Evolutionary conservation across 2,888 invertebrate species (phyloP).

Genomic region (Gryllus longicercus): DNA sequence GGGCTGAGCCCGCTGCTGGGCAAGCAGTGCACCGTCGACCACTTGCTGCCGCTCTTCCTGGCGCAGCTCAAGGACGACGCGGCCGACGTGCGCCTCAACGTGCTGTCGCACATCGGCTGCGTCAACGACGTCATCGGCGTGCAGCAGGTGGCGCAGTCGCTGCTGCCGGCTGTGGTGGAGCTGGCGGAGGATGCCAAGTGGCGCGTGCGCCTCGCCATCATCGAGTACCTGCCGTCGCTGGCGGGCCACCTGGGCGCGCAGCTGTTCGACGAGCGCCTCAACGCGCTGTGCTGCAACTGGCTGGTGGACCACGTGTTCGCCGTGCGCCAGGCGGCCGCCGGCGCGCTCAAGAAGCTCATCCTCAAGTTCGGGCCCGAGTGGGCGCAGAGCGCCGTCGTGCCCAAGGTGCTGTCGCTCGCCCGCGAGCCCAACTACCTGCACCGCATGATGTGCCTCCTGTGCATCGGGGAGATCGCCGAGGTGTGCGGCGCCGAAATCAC

Average conservation of each 20-base stretch:
- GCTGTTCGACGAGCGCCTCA: constrained; percentile 27
- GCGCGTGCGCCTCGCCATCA: constrained; percentile 28
- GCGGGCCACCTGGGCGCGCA: constrained; percentile 21
- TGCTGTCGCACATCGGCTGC: constrained; percentile 22
- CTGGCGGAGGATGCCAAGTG: constrained; percentile 28
- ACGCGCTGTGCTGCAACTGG: constrained; percentile 20
- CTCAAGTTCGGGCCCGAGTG: constrained; percentile 24
- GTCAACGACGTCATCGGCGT: constrained; percentile 29
- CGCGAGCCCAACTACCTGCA: constrained; percentile 27
- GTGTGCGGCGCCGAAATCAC: constrained; percentile 23
- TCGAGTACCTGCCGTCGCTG: constrained; percentile 27
- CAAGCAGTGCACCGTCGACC: constrained; percentile 85
- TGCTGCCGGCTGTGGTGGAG: constrained; percentile 25
- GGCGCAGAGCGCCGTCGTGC: constrained; percentile 23
- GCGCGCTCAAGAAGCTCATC: constrained; percentile 19
- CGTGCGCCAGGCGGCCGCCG: constrained; percentile 22
- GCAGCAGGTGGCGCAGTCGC: constrained; percentile 24
- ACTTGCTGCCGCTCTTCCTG: constrained; percentile 69
- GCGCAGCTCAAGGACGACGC: constrained; percentile 26
- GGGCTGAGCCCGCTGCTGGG: constrained; percentile 97
- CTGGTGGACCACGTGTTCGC: constrained; percentile 27
- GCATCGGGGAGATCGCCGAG: constrained; percentile 21
- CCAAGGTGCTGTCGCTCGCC: constrained; percentile 23
- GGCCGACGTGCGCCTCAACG: constrained; percentile 26
- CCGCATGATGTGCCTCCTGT: constrained; percentile 25